Evolutionary conservation across 2,797 vertebrate species (phyloP).

Genomic region (Pseudochaenichthys georgianus): DNA sequence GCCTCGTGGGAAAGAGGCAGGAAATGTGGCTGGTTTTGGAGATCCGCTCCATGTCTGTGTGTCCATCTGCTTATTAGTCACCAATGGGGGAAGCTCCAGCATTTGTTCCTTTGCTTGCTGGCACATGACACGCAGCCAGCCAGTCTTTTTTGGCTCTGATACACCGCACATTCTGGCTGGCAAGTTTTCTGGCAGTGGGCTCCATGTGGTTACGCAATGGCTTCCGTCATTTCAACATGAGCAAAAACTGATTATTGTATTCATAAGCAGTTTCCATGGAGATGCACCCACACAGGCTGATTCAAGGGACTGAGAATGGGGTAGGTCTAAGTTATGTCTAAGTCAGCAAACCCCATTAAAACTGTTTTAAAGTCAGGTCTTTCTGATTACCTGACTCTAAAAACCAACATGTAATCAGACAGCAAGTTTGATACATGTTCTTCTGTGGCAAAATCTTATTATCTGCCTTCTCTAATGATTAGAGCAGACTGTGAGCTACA

Average conservation of each 20-base stretch:
- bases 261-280: conserved; percentile 74
- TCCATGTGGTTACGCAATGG: conserved; percentile 74
- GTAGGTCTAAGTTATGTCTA: conserved; percentile 1
- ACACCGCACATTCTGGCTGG: conserved; percentile 61
- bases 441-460: not conserved
- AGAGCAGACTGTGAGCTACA: not conserved
- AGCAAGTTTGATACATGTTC: not conserved
- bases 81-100: conserved; percentile 76
- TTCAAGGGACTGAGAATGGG: conserved; percentile 10
- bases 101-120: conserved; percentile 75
- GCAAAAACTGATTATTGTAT: conserved; percentile 76
- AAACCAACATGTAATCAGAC: not conserved
- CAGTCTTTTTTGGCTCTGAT: conserved; percentile 67
- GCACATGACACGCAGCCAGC: conserved; percentile 72
- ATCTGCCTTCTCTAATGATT: not conserved
- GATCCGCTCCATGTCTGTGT: conserved; percentile 29
- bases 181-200: conserved; percentile 71
- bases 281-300: conserved; percentile 63
- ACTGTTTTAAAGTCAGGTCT: conserved; percentile 1
- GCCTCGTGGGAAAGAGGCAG: conserved; percentile 79
- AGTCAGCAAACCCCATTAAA: not conserved
- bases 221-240: conserved; percentile 77
- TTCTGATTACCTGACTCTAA: conserved; percentile 3
- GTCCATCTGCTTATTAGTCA: conserved; percentile 75
- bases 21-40: conserved; percentile 73